Percentiles rank a stretch among this genome's conserved stretches.
Conservation (phyloP, 2,797 vertebrate genomes). For the Etheostoma perlongum region DNA sequence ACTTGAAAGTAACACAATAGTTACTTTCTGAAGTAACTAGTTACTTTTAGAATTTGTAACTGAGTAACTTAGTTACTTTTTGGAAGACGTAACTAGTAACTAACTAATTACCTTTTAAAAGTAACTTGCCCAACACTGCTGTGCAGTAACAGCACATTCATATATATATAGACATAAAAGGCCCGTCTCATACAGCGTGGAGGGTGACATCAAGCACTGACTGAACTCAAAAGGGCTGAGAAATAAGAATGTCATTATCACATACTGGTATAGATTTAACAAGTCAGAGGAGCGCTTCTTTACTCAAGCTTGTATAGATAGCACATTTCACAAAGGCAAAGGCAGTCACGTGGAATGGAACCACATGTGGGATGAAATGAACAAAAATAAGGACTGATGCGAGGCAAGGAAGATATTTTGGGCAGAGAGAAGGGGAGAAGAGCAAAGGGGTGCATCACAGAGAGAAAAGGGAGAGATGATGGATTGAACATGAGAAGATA, state of each 20-base stretch:
- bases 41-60: too few relatives aligned
- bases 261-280: not conserved
- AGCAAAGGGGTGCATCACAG: conserved; percentile 37
- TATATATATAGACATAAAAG: not conserved
- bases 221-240: not conserved
- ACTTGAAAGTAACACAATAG: too few relatives aligned
- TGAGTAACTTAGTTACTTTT: too few relatives aligned
- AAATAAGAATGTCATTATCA: conserved; percentile 13
- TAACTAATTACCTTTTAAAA: too few relatives aligned
- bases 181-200: not conserved
- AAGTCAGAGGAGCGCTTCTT: conserved; percentile 6
- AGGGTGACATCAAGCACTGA: not conserved
- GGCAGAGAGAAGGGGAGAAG: conserved; percentile 33
- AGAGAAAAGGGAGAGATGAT: conserved; percentile 52
- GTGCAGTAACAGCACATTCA: not conserved
- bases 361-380: conserved; percentile 14
- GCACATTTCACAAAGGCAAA: conserved; percentile 23
- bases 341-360: conserved; percentile 26
- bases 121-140: too few relatives aligned
- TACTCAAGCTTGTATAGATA: not conserved
- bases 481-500: conserved; percentile 72
- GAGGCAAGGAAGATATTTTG: conserved; percentile 52
- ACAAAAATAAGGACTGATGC: conserved; percentile 16
- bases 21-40: too few relatives aligned
- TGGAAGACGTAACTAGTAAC: too few relatives aligned